Evolutionary conservation across 2,888 invertebrate genomes (phyloP), one percentile per base, ranked within the genome.

Genomic region (Hirudinaria manillensis): DNA sequence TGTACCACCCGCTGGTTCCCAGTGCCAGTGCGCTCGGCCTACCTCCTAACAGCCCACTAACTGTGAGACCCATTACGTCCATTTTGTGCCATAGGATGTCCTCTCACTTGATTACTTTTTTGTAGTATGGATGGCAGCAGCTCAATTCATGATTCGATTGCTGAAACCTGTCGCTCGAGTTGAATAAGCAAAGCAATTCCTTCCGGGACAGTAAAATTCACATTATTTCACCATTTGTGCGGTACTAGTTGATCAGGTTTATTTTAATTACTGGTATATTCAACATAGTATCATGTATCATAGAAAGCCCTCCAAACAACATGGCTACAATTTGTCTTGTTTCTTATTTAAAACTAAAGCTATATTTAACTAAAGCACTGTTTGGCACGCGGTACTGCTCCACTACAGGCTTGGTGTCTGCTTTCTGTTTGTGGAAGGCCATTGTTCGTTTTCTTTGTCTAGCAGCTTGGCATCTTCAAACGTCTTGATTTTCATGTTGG

Each of bases 401-500:
- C 16, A 1, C 16, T 4, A 1, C 13, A 16, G 16, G 13, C 13
- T 10, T 45, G 45, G 45, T 16, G 45, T 10, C 16, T 45, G 45
- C 45, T 45, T 45, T 10, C 56, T 34, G 24, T 72, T 16, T 29
- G 6, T 77, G 32, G 53, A 61, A 2, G 75, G 75, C 45, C 53
- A 72, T 32, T 38, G 71, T 66, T 75, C 75, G 32, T 75, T 75
- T 32, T 51, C 38, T 27, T 65, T 71, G 66, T 75, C 75, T 0
- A 75, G 34, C 29, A 72, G 65, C 36, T 71, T 75, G 13, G 75
- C 75, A 34, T 75, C 75, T 27, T 75, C 72, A n/a, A 75, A 75
- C 19, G 71, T 71, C n/a, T 56, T 56, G 24, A 75, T 75, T 56
- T 75, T 75, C 75, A 72, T 71, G 75, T 75, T 75, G 27, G 75